Evolutionary conservation across 2,888 invertebrate genomes (phyloP).

Genomic region (Heliconius ismenius): DNA sequence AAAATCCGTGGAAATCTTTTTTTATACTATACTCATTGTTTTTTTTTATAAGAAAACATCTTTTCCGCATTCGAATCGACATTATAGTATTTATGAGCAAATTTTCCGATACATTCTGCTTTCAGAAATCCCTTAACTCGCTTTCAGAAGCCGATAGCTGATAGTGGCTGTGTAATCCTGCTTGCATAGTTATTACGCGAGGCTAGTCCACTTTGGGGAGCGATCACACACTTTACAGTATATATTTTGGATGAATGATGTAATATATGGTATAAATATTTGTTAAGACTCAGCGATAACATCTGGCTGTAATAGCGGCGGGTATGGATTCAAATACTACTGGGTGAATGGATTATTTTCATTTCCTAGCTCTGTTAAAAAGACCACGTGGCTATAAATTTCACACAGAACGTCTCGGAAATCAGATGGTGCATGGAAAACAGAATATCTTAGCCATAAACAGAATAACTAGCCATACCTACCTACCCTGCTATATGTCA

Average conservation of each 20-base stretch:
- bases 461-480: no score
- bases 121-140: conserved; percentile 10
- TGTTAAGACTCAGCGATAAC: background rate
- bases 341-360: background rate
- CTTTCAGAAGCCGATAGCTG: background rate
- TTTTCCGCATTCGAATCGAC: background rate
- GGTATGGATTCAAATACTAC: background rate
- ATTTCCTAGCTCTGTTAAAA: background rate
- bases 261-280: background rate
- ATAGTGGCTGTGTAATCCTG: conserved; percentile 2
- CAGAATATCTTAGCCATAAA: background rate
- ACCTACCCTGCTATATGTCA: background rate
- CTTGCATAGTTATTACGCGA: conserved; percentile 1
- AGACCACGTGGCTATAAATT: background rate
- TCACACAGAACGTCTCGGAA: background rate
- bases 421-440: background rate
- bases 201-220: background rate
- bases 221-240: background rate
- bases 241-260: background rate
- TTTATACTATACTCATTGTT: background rate
- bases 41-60: background rate
- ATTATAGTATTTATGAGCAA: conserved; percentile 9
- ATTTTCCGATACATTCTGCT: background rate
- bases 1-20: no score
- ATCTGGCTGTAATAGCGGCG: background rate